A percentile compares a stretch with the other conserved stretches of the same genome.
These are phyloP conservation scores for Samia ricini DNA, from an alignment of 1,140 invertebrate genomes.

Conservation along the genomic window DNA sequence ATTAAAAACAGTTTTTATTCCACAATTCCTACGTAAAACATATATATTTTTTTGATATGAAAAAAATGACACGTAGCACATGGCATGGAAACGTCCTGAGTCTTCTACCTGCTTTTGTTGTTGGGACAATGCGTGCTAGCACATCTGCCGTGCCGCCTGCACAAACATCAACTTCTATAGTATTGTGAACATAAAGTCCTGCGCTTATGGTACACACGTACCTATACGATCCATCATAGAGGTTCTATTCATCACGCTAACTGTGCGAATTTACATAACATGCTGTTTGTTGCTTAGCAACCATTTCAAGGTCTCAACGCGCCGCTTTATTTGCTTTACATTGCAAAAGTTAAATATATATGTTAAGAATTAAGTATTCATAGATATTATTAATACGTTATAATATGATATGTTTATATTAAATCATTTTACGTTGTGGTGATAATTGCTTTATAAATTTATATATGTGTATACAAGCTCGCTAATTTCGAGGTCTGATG, in stretches of 20 bases:
- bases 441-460: neutral
- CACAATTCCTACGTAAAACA: conserved; percentile 62
- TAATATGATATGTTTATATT: neutral
- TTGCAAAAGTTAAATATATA: conserved; percentile 2
- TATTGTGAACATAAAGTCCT: conserved; percentile 27
- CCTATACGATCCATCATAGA: conserved; percentile 36
- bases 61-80: conserved; percentile 73
- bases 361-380: too few relatives aligned
- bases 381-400: too few relatives aligned
- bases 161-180: conserved; percentile 26
- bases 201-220: conserved; percentile 24
- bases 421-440: neutral
- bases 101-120: conserved; percentile 71
- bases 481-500: conserved; percentile 26
- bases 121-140: conserved; percentile 53
- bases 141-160: conserved; percentile 66
- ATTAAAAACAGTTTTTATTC: conserved; percentile 62
- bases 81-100: conserved; percentile 51
- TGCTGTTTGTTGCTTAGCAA: conserved; percentile 13
- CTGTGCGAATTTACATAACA: conserved; percentile 27
- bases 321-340: neutral
- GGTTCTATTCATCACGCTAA: conserved; percentile 30
- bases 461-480: conserved; percentile 18
- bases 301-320: neutral
- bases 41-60: conserved; percentile 49